Conservation (phyloP, 2,113 vertebrate genomes). For the Corythaeola cristata region DNA sequence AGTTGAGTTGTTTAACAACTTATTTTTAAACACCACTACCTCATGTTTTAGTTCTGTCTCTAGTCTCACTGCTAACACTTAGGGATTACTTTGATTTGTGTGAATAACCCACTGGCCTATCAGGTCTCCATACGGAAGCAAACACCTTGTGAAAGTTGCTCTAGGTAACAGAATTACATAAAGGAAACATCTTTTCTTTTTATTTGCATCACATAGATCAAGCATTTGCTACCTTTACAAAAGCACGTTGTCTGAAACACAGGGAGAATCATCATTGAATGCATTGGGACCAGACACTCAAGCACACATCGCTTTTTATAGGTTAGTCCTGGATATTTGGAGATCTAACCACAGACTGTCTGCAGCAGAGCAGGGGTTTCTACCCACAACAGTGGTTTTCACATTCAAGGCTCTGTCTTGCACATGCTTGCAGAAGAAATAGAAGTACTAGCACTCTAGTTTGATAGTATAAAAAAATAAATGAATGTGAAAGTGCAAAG, state of each 20-base stretch:
- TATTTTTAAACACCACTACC: conserved; percentile 4
- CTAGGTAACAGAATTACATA: background rate
- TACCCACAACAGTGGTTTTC: background rate
- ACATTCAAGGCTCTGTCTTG: background rate
- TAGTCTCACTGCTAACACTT: background rate
- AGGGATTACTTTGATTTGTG: background rate
- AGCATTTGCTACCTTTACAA: background rate
- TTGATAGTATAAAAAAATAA: background rate
- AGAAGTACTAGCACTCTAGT: background rate
- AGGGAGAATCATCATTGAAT: background rate
- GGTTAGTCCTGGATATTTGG: background rate
- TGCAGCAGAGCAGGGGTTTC: background rate
- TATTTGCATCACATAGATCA: background rate
- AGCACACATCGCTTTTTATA: background rate
- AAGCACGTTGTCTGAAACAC: background rate
- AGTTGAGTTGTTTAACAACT: background rate
- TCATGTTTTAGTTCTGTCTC: background rate
- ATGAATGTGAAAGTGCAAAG: background rate
- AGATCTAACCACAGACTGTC: background rate
- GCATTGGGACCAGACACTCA: background rate
- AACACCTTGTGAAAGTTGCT: background rate
- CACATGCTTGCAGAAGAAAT: background rate
- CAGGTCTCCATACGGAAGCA: background rate
- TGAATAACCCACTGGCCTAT: background rate
- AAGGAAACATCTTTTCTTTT: background rate